Conservation (phyloP, 2,888 invertebrate species). For the Temnothorax unifasciatus region DNA sequence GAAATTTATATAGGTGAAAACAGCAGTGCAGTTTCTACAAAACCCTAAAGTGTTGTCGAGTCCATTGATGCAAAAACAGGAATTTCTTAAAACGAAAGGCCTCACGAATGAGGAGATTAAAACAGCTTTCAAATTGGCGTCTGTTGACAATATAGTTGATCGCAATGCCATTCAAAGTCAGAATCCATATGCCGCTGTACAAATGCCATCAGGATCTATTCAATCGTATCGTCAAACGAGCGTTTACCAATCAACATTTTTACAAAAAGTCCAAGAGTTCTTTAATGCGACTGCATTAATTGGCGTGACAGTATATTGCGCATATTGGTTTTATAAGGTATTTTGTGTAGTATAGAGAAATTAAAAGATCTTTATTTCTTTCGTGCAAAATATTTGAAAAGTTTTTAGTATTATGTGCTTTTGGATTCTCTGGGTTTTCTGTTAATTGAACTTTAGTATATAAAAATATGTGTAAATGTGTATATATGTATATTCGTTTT, state of each 20-base stretch:
- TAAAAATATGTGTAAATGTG: background rate
- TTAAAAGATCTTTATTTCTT: background rate
- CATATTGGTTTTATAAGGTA: constrained; percentile 94
- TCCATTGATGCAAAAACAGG: constrained; percentile 92
- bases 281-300: constrained; percentile 92
- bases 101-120: constrained; percentile 92
- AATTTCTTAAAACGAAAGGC: constrained; percentile 93
- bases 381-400: background rate
- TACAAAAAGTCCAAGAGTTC: constrained; percentile 89
- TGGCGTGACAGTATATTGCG: constrained; percentile 92
- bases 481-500: background rate
- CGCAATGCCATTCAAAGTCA: constrained; percentile 68
- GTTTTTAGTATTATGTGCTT: background rate
- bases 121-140: constrained; percentile 91
- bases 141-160: constrained; percentile 63
- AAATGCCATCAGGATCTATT: constrained; percentile 77
- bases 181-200: constrained; percentile 78
- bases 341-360: background rate
- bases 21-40: constrained; percentile 94
- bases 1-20: constrained; percentile 89
- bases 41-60: constrained; percentile 94
- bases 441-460: background rate
- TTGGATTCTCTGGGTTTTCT: too few relatives aligned
- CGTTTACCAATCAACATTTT: constrained; percentile 84
- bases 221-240: constrained; percentile 74